Base-by-base conservation (phyloP, 2,888 invertebrate species). In the Chaetogeoica ovagalla region DNA sequence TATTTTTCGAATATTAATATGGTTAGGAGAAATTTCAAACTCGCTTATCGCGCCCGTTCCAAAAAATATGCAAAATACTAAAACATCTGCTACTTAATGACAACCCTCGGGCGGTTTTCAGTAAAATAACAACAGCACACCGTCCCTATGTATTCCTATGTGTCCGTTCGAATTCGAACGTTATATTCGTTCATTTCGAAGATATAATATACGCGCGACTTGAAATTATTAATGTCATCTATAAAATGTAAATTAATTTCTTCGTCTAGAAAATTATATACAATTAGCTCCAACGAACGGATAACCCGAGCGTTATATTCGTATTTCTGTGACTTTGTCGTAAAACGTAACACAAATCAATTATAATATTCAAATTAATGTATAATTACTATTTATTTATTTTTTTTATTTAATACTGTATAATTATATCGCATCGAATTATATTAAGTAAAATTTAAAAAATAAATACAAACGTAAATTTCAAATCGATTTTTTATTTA, bases 21-120 rank as follows among this genome's bases (percentile, higher is more conserved):
- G 57, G 65, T 65, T 19, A 39, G 57, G 39, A 74, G 55, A 65
- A 65, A 74, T 65, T 74, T 74, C 21, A n/a, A 57, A 74, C 74
- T 23, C 65, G 65, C 55, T 74, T 65, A 74, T 74, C 55, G 74
- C 43, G 74, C 43, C 65, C 74, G 23, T 39, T 39, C 65, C 65
- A 11, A 66, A 74, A 74, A 74, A 74, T 74, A 74, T 65, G 55
- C 74, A 65, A 74, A 74, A 65, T 39, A 65, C 74, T 65, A 55
- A 6, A 74, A 37, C 74, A 74, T 74, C 74, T 74, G 74, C 74
- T 57, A 39, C 55, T 57, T 74, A 74, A 74, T 74, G 74, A 65
- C 66, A 74, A 74, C 74, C 74, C 74, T 43, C 11, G 21, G 57
- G 57, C 39, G 57, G 65, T 66, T 65, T 39, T 39, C 19, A 23